These are phyloP conservation scores for Prinia subflava DNA, from an alignment of 2,113 vertebrate genomes.

Conservation along the genomic window DNA sequence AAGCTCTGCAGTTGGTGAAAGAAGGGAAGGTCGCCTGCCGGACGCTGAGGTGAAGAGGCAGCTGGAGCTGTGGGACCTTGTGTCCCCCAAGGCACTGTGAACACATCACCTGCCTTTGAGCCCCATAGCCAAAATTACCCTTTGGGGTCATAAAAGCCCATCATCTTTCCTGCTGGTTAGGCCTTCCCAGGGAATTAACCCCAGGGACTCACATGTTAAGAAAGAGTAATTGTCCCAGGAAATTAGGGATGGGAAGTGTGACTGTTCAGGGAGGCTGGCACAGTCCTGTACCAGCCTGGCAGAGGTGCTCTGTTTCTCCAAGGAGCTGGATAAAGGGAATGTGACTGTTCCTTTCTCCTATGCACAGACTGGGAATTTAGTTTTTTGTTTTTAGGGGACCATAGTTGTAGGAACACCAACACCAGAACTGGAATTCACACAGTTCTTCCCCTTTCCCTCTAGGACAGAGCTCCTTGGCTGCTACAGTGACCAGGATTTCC, in stretches of 20 bases:
- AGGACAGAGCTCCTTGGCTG: constrained; percentile 91
- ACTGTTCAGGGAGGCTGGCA: neutral
- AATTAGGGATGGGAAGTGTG: neutral
- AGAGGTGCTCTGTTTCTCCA: neutral
- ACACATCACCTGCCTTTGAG: neutral
- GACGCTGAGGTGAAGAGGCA: constrained; percentile 80
- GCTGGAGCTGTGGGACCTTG: neutral
- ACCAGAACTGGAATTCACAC: neutral
- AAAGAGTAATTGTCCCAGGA: neutral
- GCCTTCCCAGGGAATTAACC: neutral
- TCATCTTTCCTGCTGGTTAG: neutral
- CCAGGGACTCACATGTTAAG: neutral
- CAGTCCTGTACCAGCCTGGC: neutral
- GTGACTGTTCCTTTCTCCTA: neutral
- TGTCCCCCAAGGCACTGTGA: neutral
- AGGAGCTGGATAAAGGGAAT: neutral
- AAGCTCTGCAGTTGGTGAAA: constrained; percentile 83
- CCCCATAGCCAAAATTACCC: neutral
- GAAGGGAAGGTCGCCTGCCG: constrained; percentile 83
- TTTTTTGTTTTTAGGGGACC: neutral
- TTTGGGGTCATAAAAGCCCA: neutral
- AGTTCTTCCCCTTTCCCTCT: neutral
- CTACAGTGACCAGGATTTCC: constrained; percentile 93
- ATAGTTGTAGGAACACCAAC: neutral
- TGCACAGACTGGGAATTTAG: neutral